Conservation (phyloP, 2,113 vertebrate species). For the Bos taurus region DNA sequence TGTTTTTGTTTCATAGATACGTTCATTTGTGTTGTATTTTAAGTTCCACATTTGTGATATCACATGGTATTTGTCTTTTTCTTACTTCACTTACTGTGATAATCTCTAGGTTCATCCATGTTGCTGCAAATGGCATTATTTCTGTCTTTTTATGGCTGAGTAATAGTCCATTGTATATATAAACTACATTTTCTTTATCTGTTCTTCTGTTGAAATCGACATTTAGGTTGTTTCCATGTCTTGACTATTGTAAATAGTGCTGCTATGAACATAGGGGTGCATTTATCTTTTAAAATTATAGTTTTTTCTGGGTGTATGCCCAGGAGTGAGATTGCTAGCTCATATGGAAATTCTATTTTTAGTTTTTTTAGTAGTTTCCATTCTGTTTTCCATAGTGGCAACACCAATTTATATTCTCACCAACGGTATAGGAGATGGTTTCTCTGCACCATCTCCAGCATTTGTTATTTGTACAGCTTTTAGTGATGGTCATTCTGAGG, state of each 20-base stretch:
- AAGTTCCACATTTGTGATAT: neutral
- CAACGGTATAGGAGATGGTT: neutral
- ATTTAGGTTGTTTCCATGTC: neutral
- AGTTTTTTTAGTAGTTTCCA: neutral
- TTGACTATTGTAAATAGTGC: neutral
- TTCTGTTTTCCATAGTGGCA: neutral
- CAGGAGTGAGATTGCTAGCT: neutral
- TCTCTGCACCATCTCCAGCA: neutral
- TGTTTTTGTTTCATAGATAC: neutral
- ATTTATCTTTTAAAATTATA: neutral
- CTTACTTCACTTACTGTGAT: neutral
- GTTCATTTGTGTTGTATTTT: neutral
- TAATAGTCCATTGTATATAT: neutral
- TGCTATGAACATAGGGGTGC: neutral
- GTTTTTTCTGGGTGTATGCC: neutral
- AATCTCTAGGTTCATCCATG: neutral
- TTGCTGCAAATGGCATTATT: neutral
- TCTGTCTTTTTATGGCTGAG: neutral
- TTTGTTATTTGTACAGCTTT: neutral
- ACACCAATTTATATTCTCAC: neutral
- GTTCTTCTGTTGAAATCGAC: neutral
- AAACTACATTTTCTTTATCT: neutral
- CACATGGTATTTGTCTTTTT: neutral
- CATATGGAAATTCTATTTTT: neutral
- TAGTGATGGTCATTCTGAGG: neutral